phyloP scores from a whole-genome alignment of 2,888 invertebrate genomes.

The Heliothis peltigera region DNA sequence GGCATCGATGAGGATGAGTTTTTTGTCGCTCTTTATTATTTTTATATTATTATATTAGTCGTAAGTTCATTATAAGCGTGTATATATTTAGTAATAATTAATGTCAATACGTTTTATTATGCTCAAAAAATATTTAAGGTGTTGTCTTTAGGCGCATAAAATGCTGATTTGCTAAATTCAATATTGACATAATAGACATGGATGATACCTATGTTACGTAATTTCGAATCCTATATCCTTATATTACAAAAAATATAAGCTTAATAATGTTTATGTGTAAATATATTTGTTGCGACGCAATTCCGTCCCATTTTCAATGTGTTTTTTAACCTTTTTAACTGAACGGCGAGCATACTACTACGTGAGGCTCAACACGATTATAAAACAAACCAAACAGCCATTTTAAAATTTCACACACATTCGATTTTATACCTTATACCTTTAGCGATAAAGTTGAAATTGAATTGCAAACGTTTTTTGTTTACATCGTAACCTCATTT shows the following conservation, averaged over 20 bases:
- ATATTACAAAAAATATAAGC: neutral
- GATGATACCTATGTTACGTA: neutral
- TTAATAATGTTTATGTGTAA: neutral
- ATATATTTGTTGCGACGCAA: slow-evolving; percentile 7
- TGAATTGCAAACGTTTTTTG: slow-evolving; percentile 44
- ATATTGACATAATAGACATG: neutral
- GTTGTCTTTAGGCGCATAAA: too few relatives aligned
- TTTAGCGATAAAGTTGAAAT: accelerated
- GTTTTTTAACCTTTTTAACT: slow-evolving; percentile 53
- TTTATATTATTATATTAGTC: too few relatives aligned
- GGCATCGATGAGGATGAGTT: too few relatives aligned
- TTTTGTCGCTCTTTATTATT: too few relatives aligned
- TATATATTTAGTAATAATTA: too few relatives aligned
- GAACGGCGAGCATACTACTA: slow-evolving; percentile 43
- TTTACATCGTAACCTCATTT: slow-evolving; percentile 57
- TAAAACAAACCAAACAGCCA: slow-evolving; percentile 33
- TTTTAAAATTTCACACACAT: slow-evolving; percentile 19
- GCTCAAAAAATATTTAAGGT: too few relatives aligned
- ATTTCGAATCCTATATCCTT: neutral
- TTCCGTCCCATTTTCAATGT: slow-evolving; percentile 19
- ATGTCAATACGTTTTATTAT: too few relatives aligned
- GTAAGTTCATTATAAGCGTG: too few relatives aligned
- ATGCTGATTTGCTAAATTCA: neutral
- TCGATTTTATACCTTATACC: neutral
- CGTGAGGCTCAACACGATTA: slow-evolving; percentile 67